phyloP scores from a whole-genome alignment of 1,140 invertebrate genomes.

The Cotesia vestalis region DNA sequence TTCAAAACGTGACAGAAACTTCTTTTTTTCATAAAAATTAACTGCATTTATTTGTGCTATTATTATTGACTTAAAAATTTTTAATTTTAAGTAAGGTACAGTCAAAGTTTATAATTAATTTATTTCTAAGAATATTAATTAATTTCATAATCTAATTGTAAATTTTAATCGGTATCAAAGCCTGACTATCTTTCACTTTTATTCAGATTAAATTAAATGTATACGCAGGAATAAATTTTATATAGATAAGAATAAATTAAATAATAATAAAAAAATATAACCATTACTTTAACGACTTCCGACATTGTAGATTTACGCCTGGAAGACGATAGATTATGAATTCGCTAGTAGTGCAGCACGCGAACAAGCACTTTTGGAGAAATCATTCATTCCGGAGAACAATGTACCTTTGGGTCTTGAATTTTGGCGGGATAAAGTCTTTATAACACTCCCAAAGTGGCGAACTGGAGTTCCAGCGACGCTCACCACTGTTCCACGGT shows the following conservation, averaged over 20 bases:
- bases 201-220: neutral
- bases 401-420: conserved; percentile 79
- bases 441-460: conserved; percentile 81
- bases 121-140: too few relatives aligned
- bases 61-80: too few relatives aligned
- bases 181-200: neutral
- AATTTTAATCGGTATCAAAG: conserved; percentile 7
- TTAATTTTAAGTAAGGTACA: too few relatives aligned
- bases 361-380: conserved; percentile 64
- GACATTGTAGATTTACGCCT: conserved; percentile 63
- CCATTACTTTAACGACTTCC: too few relatives aligned
- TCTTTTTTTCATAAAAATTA: too few relatives aligned
- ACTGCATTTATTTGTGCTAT: too few relatives aligned
- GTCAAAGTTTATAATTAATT: too few relatives aligned
- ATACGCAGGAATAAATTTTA: too few relatives aligned
- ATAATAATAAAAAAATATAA: too few relatives aligned
- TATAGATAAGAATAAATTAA: too few relatives aligned
- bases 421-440: conserved; percentile 72
- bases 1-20: too few relatives aligned
- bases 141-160: neutral
- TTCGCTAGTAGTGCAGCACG: conserved; percentile 64
- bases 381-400: conserved; percentile 74
- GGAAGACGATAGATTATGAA: conserved; percentile 70
- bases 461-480: conserved; percentile 80
- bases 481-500: conserved; percentile 69